Base-by-base conservation (phyloP, 2,888 invertebrate species). In the Drosophila heteroneura region DNA sequence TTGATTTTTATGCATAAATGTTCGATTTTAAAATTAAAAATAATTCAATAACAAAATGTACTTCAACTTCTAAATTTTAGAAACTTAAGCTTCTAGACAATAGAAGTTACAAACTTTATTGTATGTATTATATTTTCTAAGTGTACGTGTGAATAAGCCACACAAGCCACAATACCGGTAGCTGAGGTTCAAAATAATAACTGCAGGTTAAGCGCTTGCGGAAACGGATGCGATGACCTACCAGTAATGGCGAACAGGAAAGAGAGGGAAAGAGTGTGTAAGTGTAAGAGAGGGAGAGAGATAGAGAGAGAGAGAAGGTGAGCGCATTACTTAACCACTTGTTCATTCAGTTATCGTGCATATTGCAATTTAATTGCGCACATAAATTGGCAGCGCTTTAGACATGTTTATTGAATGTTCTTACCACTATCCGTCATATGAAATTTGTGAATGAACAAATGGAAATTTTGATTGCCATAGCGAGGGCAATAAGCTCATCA, bases 341-440 rank as follows among this genome's bases (percentile, higher is more conserved):
- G 56, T 35, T 26, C 44, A 84, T 76, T 70, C 80, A 63, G 47
- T 44, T 82, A 61, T 72, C 81, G 81, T 79, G 81, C 74, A 73
- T 74, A 83, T 78, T 89, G 84, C 81, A 80, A 82, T 89, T 88
- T 82, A 87, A 92, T 85, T 84, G 83, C 66, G 70, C 78, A 70
- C 75, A 85, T 91, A 89, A 89, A 91, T 86, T 83, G 74, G 70
- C 66, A 39, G 39, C 74, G 47, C 53, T 82, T 70, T 67, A 58
- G 56, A 26, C 61, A 70, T 57, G 58, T 57, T 59, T 53, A 62
- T 61, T 54, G 59, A 70, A 63, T 77, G 39, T 41, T 63, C 14
- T 41, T 37, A 5, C 4, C 59, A 54, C 41, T 9, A 32, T n/a
- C 28, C n/a, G 30, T 35, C 33, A 32, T 30, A 44, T 28, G 10